A percentile compares a stretch with the other conserved stretches of the same genome.
Conservation (phyloP, 2,888 invertebrate genomes). For the Pecten maximus region DNA sequence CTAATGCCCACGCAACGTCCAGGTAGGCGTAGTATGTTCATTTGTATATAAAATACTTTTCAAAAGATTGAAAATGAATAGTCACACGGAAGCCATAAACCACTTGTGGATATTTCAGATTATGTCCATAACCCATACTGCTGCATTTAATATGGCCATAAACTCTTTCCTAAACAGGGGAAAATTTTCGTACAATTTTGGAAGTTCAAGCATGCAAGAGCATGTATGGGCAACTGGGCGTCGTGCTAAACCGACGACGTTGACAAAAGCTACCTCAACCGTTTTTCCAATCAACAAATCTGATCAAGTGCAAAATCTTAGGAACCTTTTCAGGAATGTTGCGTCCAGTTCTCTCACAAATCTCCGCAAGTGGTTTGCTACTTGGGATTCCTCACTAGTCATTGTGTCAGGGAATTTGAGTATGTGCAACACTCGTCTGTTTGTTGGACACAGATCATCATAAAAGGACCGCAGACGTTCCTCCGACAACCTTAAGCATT, state of each 20-base stretch:
- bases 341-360: conserved; percentile 42
- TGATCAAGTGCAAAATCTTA: conserved; percentile 47
- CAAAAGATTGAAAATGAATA: too few species aligned
- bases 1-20: too few species aligned
- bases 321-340: conserved; percentile 37
- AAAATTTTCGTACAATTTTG: too few species aligned
- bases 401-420: conserved; percentile 46
- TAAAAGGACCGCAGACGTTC: neutral
- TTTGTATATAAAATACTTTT: too few species aligned
- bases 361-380: conserved; percentile 45
- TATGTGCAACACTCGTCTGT: conserved; percentile 30
- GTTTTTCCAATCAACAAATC: conserved; percentile 39
- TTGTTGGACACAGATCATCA: conserved; percentile 40
- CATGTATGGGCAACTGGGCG: too few species aligned
- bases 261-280: too few species aligned
- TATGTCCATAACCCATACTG: neutral
- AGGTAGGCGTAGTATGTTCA: too few species aligned
- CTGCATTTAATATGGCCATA: neutral
- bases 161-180: too few species aligned
- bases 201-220: too few species aligned
- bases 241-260: too few species aligned
- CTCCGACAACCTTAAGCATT: neutral
- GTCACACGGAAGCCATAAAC: too few species aligned
- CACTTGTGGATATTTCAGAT: neutral
- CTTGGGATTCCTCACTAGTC: conserved; percentile 41